Conservation (phyloP, 2,888 invertebrate species). For the Parnassius smintheus region DNA sequence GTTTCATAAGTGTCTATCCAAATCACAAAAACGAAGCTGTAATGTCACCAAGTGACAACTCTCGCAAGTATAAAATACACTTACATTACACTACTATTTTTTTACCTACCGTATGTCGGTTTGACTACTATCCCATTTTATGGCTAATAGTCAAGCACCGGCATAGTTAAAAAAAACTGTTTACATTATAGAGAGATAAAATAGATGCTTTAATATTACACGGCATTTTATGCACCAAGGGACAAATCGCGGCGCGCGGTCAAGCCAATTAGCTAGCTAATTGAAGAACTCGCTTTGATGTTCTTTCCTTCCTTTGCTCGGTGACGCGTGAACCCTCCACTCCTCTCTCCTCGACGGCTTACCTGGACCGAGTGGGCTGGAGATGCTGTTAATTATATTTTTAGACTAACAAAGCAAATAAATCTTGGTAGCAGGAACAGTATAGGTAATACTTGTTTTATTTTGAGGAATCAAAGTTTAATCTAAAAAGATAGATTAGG, state of each 20-base stretch:
- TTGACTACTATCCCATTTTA: too few species aligned
- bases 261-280: conserved; percentile 71
- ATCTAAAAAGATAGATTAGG: too few species aligned
- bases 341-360: conserved; percentile 28
- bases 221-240: conserved; percentile 32
- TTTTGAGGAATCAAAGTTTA: too few species aligned
- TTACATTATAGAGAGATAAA: too few species aligned
- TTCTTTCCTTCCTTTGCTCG: conserved; percentile 47
- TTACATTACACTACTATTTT: too few species aligned
- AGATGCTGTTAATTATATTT: conserved; percentile 6
- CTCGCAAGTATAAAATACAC: too few species aligned
- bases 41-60: too few species aligned
- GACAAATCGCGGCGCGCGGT: conserved; percentile 42
- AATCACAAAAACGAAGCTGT: too few species aligned
- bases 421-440: neutral
- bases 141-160: too few species aligned
- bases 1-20: too few species aligned
- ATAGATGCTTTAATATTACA: neutral
- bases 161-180: too few species aligned
- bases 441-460: neutral
- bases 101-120: too few species aligned
- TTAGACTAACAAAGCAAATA: conserved; percentile 7
- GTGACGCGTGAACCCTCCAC: conserved; percentile 44
- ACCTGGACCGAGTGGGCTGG: conserved; percentile 38
- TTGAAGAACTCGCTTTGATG: conserved; percentile 65